phyloP scores from a whole-genome alignment of 2,888 invertebrate species.

The Sphaerolaimus hirsutus region DNA sequence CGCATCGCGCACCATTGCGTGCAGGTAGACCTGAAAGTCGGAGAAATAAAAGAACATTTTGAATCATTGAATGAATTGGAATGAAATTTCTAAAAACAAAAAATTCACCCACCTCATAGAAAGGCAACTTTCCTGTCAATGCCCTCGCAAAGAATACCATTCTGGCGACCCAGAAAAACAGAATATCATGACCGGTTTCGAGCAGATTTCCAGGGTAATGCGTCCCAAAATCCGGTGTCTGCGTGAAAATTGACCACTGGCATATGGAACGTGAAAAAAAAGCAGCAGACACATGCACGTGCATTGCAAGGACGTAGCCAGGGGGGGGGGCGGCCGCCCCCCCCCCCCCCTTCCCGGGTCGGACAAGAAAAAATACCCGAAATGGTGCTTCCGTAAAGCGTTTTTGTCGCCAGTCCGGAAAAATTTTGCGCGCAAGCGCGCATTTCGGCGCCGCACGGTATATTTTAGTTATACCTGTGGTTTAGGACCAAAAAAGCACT shows the following conservation, averaged over 20 bases:
- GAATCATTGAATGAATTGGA: not conserved
- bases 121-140: slow-evolving; percentile 67
- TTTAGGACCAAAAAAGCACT: no score
- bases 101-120: slow-evolving; percentile 37
- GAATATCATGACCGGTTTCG: slow-evolving; percentile 64
- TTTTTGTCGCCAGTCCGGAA: no score
- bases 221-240: slow-evolving; percentile 43
- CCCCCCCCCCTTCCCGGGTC: no score
- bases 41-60: not conserved
- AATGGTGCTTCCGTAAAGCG: no score
- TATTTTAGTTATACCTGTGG: no score
- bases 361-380: no score
- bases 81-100: not conserved
- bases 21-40: slow-evolving; percentile 61
- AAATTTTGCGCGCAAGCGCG: no score
- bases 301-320: no score
- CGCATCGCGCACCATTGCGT: slow-evolving; percentile 88
- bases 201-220: slow-evolving; percentile 75
- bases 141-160: slow-evolving; percentile 93
- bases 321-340: no score
- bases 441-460: no score
- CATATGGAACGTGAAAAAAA: not conserved
- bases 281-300: not conserved
- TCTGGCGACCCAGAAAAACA: slow-evolving; percentile 98
- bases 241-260: slow-evolving; percentile 13